Conservation (phyloP, 2,888 invertebrate genomes). For the Plebejus argus region DNA sequence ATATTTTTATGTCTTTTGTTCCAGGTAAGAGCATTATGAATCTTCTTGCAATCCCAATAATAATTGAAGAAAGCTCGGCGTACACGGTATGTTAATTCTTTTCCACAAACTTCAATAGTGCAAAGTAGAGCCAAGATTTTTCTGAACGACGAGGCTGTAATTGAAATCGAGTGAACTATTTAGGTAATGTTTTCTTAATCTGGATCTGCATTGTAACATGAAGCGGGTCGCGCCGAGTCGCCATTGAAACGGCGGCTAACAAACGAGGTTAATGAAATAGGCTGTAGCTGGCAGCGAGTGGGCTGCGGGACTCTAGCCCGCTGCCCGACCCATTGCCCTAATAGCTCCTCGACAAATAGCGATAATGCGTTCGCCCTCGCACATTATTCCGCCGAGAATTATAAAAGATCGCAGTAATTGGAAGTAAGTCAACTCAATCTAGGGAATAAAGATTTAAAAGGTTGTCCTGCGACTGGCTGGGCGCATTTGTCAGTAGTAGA, state of each 20-base stretch:
- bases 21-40: neutral
- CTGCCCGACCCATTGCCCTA: constrained; percentile 4
- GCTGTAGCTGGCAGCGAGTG: constrained; percentile 4
- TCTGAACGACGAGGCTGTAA: neutral
- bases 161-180: neutral
- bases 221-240: constrained; percentile 11
- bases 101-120: neutral
- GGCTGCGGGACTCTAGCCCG: neutral
- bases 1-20: constrained; percentile 1
- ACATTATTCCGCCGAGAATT: constrained; percentile 2
- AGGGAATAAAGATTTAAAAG: neutral
- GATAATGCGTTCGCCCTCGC: constrained; percentile 9
- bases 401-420: neutral
- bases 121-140: neutral
- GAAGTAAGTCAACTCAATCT: neutral
- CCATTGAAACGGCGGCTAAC: constrained; percentile 1
- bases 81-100: neutral
- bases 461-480: neutral
- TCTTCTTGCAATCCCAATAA: neutral
- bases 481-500: neutral
- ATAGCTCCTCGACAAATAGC: constrained; percentile 11
- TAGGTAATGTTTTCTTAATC: neutral
- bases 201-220: constrained; percentile 16
- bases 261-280: constrained; percentile 19
- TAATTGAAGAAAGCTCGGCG: neutral